A percentile compares a stretch with the other conserved stretches of the same genome.
Evolutionary conservation across 2,797 vertebrate species (phyloP).

Genomic region (Typhlichthys eigenmanni): DNA sequence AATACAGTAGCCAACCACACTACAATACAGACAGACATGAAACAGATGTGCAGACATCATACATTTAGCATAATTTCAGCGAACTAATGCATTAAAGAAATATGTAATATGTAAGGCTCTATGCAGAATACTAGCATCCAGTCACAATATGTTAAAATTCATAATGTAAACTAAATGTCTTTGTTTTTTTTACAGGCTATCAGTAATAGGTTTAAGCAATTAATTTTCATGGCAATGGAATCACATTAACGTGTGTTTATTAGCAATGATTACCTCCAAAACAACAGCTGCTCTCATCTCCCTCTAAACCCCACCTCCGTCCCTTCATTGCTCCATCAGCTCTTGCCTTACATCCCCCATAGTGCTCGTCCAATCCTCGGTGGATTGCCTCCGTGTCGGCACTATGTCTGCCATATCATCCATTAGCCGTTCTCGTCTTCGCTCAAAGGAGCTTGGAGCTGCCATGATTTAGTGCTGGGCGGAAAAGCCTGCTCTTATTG

Average conservation of each 20-base stretch:
- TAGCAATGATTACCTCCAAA: slow-evolving; percentile 60
- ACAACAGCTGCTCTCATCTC: slow-evolving; percentile 63
- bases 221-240: slow-evolving; percentile 55
- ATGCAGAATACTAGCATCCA: no score
- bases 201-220: slow-evolving; percentile 26
- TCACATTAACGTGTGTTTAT: slow-evolving; percentile 57
- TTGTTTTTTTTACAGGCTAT: slow-evolving; percentile 24
- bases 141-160: not conserved
- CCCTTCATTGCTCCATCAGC: slow-evolving; percentile 6
- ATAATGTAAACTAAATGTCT: not conserved
- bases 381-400: slow-evolving; percentile 46
- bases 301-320: slow-evolving; percentile 41
- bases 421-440: slow-evolving; percentile 60
- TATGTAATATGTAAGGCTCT: no score
- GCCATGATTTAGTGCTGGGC: slow-evolving; percentile 55
- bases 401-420: slow-evolving; percentile 54
- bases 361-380: slow-evolving; percentile 39
- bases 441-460: slow-evolving; percentile 40
- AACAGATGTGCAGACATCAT: not conserved
- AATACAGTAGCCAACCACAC: not conserved
- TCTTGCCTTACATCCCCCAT: slow-evolving; percentile 19
- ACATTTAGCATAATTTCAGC: not conserved
- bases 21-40: not conserved
- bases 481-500: slow-evolving; percentile 34
- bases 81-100: no score